A percentile compares a stretch with the other conserved stretches of the same genome.
Conservation (phyloP, 2,113 vertebrate species). For the Pterocles burchelli region DNA sequence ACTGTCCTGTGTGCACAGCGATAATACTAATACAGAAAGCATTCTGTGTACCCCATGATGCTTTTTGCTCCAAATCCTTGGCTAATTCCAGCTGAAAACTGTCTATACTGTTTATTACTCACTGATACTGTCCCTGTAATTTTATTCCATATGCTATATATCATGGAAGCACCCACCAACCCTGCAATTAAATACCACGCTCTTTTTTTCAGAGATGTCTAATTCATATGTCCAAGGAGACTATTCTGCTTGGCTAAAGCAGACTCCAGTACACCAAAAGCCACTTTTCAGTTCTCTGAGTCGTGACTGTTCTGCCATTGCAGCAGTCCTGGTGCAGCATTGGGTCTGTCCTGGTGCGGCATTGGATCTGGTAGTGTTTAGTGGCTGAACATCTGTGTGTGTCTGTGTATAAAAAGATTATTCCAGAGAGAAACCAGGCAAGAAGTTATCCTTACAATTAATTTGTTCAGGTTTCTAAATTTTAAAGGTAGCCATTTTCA, state of each 20-base stretch:
- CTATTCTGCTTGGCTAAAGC: neutral
- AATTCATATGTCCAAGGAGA: neutral
- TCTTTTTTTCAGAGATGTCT: neutral
- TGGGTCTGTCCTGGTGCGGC: neutral
- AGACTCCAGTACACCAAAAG: neutral
- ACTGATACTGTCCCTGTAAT: neutral
- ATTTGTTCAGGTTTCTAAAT: neutral
- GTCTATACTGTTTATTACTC: neutral
- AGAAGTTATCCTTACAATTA: neutral
- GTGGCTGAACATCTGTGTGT: neutral
- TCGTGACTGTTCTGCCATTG: neutral
- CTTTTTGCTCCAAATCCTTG: slow-evolving; percentile 15
- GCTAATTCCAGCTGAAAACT: slow-evolving; percentile 13
- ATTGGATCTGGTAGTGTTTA: neutral
- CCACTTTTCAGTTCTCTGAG: neutral
- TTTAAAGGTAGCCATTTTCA: neutral
- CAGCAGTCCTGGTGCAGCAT: neutral
- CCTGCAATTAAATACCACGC: neutral
- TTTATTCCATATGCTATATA: neutral
- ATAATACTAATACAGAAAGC: slow-evolving; percentile 20
- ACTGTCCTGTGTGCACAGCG: slow-evolving; percentile 24
- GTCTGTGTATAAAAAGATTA: neutral
- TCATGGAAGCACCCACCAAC: neutral
- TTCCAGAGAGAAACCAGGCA: neutral
- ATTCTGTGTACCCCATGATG: neutral